phyloP scores from a whole-genome alignment of 2,888 invertebrate species.

The Cistogaster globosa region DNA sequence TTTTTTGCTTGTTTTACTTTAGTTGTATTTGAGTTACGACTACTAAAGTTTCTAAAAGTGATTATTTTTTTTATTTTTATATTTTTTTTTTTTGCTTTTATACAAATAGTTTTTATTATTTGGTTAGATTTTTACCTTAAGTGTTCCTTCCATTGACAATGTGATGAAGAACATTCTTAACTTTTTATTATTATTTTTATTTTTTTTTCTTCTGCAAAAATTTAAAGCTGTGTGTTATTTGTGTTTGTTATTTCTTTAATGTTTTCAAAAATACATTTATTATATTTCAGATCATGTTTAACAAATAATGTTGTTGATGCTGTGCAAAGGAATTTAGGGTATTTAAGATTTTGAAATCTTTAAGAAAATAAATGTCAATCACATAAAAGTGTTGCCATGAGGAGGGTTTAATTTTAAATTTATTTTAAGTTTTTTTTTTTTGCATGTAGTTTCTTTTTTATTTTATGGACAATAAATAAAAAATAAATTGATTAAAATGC shows the following conservation, averaged over 20 bases:
- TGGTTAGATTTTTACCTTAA: constrained; percentile 59
- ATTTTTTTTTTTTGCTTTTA: background rate
- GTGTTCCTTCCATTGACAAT: constrained; percentile 65
- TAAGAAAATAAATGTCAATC: too few species aligned
- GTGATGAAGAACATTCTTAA: constrained; percentile 45
- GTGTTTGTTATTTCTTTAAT: background rate
- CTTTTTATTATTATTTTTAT: background rate
- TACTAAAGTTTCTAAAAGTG: constrained; percentile 15
- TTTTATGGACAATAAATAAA: too few species aligned
- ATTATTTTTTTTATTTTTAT: constrained; percentile 1
- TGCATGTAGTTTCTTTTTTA: too few species aligned
- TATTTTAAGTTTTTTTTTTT: too few species aligned
- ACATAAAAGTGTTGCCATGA: too few species aligned
- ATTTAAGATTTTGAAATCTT: too few species aligned
- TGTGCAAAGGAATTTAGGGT: too few species aligned
- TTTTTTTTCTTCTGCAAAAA: background rate
- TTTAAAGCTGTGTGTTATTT: background rate
- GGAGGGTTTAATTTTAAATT: too few species aligned
- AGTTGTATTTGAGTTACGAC: constrained; percentile 11
- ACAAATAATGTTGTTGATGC: too few species aligned
- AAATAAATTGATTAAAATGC: too few species aligned
- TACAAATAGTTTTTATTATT: constrained; percentile 45
- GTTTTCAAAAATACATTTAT: background rate
- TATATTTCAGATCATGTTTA: background rate
- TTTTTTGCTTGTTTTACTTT: background rate